These are phyloP conservation scores for Mionectes olivaceus DNA, from an alignment of 2,797 vertebrate species.

Conservation along the genomic window DNA sequence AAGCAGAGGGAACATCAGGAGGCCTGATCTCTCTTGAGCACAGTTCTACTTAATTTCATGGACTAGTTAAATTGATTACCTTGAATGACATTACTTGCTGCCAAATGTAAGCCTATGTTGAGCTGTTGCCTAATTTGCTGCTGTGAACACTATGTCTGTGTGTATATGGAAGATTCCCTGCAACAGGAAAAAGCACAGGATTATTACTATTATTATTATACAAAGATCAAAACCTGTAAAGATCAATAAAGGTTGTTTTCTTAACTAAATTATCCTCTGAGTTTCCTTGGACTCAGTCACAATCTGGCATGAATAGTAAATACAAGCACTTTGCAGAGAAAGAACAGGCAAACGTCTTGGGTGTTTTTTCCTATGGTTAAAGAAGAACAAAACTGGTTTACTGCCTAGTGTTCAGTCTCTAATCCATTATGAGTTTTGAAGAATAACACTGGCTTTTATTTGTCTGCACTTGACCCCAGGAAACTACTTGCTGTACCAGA, in stretches of 20 bases:
- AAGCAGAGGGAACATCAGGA: neutral
- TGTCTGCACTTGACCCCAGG: neutral
- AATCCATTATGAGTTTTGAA: neutral
- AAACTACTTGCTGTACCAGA: neutral
- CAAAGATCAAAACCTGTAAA: neutral
- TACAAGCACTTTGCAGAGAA: neutral
- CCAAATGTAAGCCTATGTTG: neutral
- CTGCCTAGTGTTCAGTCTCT: neutral
- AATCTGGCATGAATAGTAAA: neutral
- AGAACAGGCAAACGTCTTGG: neutral
- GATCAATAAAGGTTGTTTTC: neutral
- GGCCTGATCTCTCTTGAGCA: neutral
- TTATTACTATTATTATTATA: neutral
- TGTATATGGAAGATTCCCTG: neutral
- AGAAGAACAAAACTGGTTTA: neutral
- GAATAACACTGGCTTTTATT: neutral
- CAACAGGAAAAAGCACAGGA: neutral
- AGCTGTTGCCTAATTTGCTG: neutral
- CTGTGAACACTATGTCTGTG: accelerated
- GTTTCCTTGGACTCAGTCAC: neutral
- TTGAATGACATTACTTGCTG: neutral
- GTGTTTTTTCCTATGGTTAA: neutral
- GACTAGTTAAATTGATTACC: neutral
- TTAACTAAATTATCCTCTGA: neutral
- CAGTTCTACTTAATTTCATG: neutral